A percentile compares a stretch with the other conserved stretches of the same genome.
phyloP scores from a whole-genome alignment of 2,797 vertebrate species.

The Sciaenops ocellatus region DNA sequence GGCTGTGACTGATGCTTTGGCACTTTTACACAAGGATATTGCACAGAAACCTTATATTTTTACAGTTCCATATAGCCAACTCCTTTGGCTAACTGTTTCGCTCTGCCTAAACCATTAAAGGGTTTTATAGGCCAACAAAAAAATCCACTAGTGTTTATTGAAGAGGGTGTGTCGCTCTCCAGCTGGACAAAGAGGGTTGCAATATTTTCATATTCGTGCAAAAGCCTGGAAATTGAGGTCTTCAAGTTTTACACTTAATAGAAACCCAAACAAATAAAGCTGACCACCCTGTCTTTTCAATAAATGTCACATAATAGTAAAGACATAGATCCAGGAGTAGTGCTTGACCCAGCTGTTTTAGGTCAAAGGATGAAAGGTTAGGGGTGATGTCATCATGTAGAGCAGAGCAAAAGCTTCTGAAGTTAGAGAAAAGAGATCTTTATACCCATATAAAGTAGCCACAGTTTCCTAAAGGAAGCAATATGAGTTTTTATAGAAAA shows the following conservation, averaged over 20 bases:
- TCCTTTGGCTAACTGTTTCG: conserved; percentile 59
- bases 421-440: conserved; percentile 60
- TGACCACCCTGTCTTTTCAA: conserved; percentile 57
- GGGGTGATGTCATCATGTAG: conserved; percentile 68
- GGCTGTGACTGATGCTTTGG: conserved; percentile 78
- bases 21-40: conserved; percentile 79
- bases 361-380: conserved; percentile 62
- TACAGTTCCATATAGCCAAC: conserved; percentile 72
- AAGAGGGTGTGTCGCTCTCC: conserved; percentile 54
- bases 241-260: conserved; percentile 67
- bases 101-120: conserved; percentile 73
- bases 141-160: conserved; percentile 69
- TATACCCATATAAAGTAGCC: conserved; percentile 70
- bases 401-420: conserved; percentile 65
- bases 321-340: conserved; percentile 50
- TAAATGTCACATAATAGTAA: conserved; percentile 58
- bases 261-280: conserved; percentile 66
- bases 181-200: conserved; percentile 49
- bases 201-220: conserved; percentile 66
- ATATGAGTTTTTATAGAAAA: conserved; percentile 47
- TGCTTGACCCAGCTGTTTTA: conserved; percentile 62
- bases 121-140: conserved; percentile 78
- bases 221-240: conserved; percentile 59
- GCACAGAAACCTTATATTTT: conserved; percentile 80
- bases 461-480: conserved; percentile 56